Evolutionary conservation across 37 sponge, comb jelly and placozoan species (phyloP).

Genomic region (Oscarella lobularis): DNA sequence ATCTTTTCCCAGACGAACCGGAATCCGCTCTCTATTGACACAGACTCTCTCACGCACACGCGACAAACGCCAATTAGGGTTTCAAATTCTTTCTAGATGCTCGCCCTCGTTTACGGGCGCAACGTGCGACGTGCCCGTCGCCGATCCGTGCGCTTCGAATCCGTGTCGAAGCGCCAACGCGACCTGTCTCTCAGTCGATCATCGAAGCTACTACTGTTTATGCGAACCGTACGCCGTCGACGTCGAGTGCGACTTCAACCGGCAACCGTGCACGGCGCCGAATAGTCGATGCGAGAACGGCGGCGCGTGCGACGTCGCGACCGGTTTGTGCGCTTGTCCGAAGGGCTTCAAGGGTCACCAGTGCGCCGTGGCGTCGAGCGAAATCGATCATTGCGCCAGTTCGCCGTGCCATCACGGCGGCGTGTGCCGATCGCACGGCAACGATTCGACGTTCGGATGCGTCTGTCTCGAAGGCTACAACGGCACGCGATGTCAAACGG

Average conservation of each 20-base stretch:
- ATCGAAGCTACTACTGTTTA: neutral
- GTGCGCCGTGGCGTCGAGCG: neutral
- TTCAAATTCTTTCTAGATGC: neutral
- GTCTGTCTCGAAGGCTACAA: conserved; percentile 23
- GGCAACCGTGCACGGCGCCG: neutral
- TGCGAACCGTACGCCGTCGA: neutral
- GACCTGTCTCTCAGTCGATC: neutral
- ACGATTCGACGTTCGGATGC: conserved; percentile 33
- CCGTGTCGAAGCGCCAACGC: neutral
- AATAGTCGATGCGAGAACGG: neutral
- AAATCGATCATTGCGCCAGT: neutral
- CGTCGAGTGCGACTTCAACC: conserved; percentile 4
- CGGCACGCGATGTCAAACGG: neutral
- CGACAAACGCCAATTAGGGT: no score
- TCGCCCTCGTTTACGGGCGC: neutral
- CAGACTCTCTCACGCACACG: no score
- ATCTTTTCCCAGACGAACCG: no score
- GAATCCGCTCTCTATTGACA: no score
- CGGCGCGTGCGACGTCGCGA: neutral
- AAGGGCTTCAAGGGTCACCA: neutral
- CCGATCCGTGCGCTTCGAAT: neutral
- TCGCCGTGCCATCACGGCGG: conserved; percentile 23
- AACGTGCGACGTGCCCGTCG: neutral
- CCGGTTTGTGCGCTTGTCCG: conserved; percentile 32
- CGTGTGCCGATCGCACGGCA: neutral